Evolutionary conservation across 2,113 vertebrate genomes (phyloP).

Genomic region (Tupaia chinensis): DNA sequence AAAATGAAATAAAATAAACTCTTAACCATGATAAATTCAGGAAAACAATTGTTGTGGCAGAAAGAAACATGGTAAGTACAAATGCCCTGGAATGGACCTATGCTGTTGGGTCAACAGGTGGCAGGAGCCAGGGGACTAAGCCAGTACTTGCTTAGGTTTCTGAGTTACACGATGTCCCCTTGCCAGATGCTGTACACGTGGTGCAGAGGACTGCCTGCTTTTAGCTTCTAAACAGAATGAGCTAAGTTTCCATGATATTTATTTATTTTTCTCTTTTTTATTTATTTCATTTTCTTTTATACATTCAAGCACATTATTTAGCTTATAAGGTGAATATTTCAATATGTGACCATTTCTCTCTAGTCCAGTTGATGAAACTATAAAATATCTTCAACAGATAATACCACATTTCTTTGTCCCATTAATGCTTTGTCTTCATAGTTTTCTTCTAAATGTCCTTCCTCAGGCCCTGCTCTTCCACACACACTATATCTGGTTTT

Average conservation of each 20-base stretch:
- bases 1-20: background rate
- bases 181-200: fast-evolving
- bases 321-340: no score
- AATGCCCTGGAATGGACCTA: fast-evolving
- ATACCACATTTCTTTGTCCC: no score
- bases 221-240: background rate
- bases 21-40: background rate
- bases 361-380: no score
- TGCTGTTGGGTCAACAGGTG: no score
- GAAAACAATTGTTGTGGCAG: background rate
- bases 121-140: fast-evolving
- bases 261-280: background rate
- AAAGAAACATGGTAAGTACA: background rate
- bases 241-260: background rate
- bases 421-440: no score
- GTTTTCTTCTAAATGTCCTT: no score
- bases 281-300: no score
- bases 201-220: background rate
- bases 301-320: no score
- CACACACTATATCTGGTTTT: no score
- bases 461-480: no score
- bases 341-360: no score
- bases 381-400: no score
- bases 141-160: fast-evolving
- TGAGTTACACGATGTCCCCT: fast-evolving